These are phyloP conservation scores for Platerodrilus igneus DNA, from an alignment of 2,888 invertebrate species.

Conservation along the genomic window DNA sequence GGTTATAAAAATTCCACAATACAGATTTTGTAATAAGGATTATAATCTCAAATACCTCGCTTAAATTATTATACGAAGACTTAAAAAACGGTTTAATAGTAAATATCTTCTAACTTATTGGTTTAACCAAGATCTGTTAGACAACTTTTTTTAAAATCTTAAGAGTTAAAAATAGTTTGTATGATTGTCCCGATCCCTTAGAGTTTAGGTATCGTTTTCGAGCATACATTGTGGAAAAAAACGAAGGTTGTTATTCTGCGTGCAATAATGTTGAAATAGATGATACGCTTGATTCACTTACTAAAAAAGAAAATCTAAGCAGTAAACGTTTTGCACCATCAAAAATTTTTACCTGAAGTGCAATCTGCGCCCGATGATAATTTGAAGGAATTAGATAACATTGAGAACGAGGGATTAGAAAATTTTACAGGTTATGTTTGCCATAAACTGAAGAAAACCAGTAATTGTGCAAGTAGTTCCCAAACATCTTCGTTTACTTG, in stretches of 20 bases:
- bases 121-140: no score
- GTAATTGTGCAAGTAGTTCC: neutral
- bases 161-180: slow-evolving; percentile 3
- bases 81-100: slow-evolving; percentile 9
- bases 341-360: no score
- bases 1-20: neutral
- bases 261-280: slow-evolving; percentile 8
- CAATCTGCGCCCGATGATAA: neutral
- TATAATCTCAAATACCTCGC: neutral
- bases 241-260: slow-evolving; percentile 13
- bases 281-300: slow-evolving; percentile 7
- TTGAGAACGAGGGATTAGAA: slow-evolving; percentile 28
- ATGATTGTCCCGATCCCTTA: slow-evolving; percentile 8
- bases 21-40: neutral
- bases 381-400: slow-evolving; percentile 12
- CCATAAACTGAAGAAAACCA: slow-evolving; percentile 14
- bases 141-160: slow-evolving; percentile 5
- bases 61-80: slow-evolving; percentile 8
- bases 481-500: slow-evolving; percentile 11
- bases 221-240: slow-evolving; percentile 14
- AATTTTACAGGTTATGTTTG: slow-evolving; percentile 28
- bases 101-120: slow-evolving; percentile 14
- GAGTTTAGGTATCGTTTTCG: slow-evolving; percentile 8
- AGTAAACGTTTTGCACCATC: no score
- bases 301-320: neutral